Evolutionary conservation across 2,797 vertebrate species (phyloP), one percentile per base, ranked within the genome.

Genomic region (Lepidocolaptes lacrymiger): DNA sequence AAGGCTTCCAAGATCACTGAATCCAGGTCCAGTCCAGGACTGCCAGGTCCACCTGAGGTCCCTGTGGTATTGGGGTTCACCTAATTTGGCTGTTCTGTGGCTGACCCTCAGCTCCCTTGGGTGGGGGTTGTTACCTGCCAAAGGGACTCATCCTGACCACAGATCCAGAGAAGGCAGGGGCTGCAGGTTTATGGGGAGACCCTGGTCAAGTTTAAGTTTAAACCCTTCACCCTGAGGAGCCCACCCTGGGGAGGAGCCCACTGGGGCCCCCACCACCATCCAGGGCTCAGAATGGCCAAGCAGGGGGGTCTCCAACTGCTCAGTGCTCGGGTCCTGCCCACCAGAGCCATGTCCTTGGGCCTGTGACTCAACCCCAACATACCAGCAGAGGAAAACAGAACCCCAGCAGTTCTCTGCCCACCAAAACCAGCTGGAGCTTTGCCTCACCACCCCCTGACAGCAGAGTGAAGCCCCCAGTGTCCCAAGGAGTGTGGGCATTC

Each of bases 71-170:
- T 8, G 32, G 51, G 39, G 27, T 19, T 72, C 66, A 36, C 24
- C 51, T 12, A 0, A 14, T 6, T 19, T 39, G 27, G 11, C 30
- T 39, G 49, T 12, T 30, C 13, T 0, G 0, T 2, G n/a, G 37
- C 46, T 48, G 52, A 58, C 30, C 54, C 36, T 63, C 74, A 59
- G 21, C 32, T 85, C 22, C 49, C 54, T 19, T 14, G 34, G 18
- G 1, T 6, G 5, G 51, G 39, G 13, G 12, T 14, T 1, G 1
- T 3, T 10, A 3, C 7, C 34, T 59, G 24, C 44, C 27, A 44
- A 52, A 52, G 37, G 58, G 34, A 10, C 54, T 49, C 55, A 43
- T 13, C 30, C 72, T 10, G 5, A 24, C 26, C 27, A 6, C 21
- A 36, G 61, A 9, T 4, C n/a, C 52, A 24, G 71, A 39, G 77